Base-by-base conservation (phyloP, 2,797 vertebrate species). In the Cyprinodon diabolis region DNA sequence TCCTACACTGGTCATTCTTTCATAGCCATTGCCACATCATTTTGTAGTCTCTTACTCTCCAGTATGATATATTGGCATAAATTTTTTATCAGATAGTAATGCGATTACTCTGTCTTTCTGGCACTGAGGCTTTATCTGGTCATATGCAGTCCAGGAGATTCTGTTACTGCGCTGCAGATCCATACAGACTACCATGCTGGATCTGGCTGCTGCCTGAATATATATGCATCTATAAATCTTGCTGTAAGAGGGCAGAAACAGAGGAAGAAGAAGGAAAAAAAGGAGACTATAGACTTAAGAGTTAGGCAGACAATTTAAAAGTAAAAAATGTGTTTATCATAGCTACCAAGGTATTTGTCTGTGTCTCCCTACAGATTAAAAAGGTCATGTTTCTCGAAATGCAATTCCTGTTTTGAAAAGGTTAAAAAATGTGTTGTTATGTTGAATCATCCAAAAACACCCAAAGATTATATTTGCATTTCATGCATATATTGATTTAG, bases 61-160 rank as follows among this genome's bases (percentile, higher is more conserved):
- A 85, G 92, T 90, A 95, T 95, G 93, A 95, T 95, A 94, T 95
- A 95, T 93, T 94, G 94, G 91, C 94, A 95, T 95, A 91, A 88
- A 95, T 95, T 94, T 95, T 95, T 95, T 94, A 96, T 94, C 91
- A 93, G 94, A 93, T 93, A 93, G 95, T 94, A 95, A 96, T 94
- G 94, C 72, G 92, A 95, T 95, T 95, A 95, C 93, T 92, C 92
- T 84, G 92, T 93, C 91, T 92, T 94, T 94, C 94, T 93, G 91
- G 92, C 89, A 93, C 88, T 85, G 85, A 80, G 86, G 92, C 88
- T 91, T 91, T 93, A 92, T 94, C 90, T 89, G 86, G 89, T 87
- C 75, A 83, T 86, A 74, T 73, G 85, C 86, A 88, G 87, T 92
- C 80, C 85, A 71, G 82, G 77, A 85, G 92, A 94, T 94, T 92